Conservation (phyloP, 53 echinoderm and acorn worm species). For the Henricia sp. region DNA sequence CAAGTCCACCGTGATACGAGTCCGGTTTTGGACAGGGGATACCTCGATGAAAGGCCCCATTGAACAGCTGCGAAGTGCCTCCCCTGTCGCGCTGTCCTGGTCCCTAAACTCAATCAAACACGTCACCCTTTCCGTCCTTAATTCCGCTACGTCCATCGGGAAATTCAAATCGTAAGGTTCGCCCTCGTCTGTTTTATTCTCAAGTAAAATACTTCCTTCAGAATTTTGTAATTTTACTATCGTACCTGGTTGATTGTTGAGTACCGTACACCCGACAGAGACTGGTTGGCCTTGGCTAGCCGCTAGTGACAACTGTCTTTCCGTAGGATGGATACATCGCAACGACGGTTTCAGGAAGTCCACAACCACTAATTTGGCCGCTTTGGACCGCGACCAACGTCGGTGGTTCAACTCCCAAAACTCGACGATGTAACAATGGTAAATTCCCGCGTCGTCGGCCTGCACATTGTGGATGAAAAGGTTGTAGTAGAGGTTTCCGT, state of each 20-base stretch:
- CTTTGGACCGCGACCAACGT: slow-evolving; percentile 60
- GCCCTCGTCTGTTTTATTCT: slow-evolving; percentile 2
- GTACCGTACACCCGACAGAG: slow-evolving; percentile 54
- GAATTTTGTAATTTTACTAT: slow-evolving; percentile 19
- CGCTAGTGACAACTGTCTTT: neutral
- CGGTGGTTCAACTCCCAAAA: slow-evolving; percentile 76
- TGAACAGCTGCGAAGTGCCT: slow-evolving; percentile 38
- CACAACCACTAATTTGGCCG: slow-evolving; percentile 62
- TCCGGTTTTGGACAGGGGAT: slow-evolving; percentile 22
- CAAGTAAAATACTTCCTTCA: slow-evolving; percentile 12
- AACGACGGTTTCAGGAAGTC: slow-evolving; percentile 11
- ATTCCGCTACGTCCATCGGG: slow-evolving; percentile 1
- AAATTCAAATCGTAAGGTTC: slow-evolving; percentile 15
- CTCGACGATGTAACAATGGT: slow-evolving; percentile 75
- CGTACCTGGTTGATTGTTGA: slow-evolving; percentile 22
- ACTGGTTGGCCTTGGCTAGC: neutral
- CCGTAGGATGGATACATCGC: slow-evolving; percentile 38
- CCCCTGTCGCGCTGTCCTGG: slow-evolving; percentile 2
- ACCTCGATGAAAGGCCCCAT: slow-evolving; percentile 45
- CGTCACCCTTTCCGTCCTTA: slow-evolving; percentile 10
- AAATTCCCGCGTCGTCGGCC: slow-evolving; percentile 61
- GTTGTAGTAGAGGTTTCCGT: slow-evolving; percentile 57
- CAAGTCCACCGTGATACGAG: slow-evolving; percentile 18
- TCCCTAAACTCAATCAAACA: slow-evolving; percentile 50
- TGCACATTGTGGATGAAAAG: slow-evolving; percentile 65